Evolutionary conservation across 2,113 vertebrate species (phyloP).

Genomic region (Coptodon bakossiorum): DNA sequence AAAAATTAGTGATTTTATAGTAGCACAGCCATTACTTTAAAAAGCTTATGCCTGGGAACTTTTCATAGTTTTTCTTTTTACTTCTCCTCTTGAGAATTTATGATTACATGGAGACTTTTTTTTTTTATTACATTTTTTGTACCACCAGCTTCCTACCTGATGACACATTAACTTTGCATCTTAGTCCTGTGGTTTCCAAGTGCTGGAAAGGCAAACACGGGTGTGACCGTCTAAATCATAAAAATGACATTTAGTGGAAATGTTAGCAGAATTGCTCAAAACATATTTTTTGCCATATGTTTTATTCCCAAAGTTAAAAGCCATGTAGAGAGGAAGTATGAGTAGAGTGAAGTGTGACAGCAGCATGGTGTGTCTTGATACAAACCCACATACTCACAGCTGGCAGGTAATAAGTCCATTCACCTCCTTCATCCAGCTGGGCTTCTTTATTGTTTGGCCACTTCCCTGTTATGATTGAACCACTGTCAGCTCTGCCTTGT

Average conservation of each 20-base stretch:
- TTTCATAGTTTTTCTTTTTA: background rate
- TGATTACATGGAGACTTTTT: background rate
- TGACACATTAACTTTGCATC: background rate
- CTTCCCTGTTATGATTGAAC: conserved; percentile 32
- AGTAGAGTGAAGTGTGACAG: background rate
- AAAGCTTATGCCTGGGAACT: background rate
- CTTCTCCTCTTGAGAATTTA: background rate
- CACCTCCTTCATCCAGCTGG: conserved; percentile 8
- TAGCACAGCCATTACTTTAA: background rate
- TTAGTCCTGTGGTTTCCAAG: background rate
- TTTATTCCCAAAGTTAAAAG: background rate
- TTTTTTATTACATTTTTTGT: background rate
- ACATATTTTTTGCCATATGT: background rate
- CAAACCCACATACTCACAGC: conserved; percentile 2
- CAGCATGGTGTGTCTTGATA: background rate
- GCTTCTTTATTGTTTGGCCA: conserved; percentile 40
- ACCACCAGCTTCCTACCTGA: background rate
- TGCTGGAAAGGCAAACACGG: conserved; percentile 15
- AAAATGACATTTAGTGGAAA: background rate
- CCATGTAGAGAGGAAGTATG: background rate
- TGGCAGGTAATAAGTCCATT: background rate
- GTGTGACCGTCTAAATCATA: background rate
- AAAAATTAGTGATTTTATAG: background rate
- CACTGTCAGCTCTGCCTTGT: conserved; percentile 10
- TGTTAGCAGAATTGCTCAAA: background rate